A percentile compares a stretch with the other conserved stretches of the same genome.
phyloP scores from a whole-genome alignment of 2,797 vertebrate genomes.

The Melanotaenia boesemani region DNA sequence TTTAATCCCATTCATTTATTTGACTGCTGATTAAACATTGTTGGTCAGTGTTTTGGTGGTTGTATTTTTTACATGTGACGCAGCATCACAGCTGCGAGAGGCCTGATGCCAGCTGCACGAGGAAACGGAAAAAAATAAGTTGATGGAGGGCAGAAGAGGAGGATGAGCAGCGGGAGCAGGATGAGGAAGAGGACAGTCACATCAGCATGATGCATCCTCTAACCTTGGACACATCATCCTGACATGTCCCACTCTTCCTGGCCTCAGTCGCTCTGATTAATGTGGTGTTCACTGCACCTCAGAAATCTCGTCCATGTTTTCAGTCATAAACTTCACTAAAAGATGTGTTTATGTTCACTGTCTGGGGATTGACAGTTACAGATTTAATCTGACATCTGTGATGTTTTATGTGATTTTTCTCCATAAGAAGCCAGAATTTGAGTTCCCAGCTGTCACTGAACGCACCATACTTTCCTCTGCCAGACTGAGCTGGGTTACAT shows the following conservation, averaged over 20 bases:
- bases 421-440: neutral
- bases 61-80: too few species aligned
- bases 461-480: neutral
- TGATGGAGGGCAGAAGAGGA: conserved; percentile 7
- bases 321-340: neutral
- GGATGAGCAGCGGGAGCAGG: conserved; percentile 19
- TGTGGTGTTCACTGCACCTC: neutral
- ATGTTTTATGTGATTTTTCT: neutral
- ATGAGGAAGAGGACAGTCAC: conserved; percentile 37
- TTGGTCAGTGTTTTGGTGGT: too few species aligned
- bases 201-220: conserved; percentile 19
- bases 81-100: conserved; percentile 5
- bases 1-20: too few species aligned
- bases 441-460: neutral
- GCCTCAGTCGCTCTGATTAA: conserved; percentile 1
- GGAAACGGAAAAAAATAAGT: conserved; percentile 26
- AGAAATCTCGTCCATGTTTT: neutral
- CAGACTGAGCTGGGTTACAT: neutral
- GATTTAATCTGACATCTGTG: neutral
- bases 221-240: conserved; percentile 51
- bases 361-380: too few species aligned
- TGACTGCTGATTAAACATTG: too few species aligned
- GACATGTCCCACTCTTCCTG: neutral
- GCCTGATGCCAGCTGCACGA: neutral
- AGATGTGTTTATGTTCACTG: too few species aligned